Base-by-base conservation (phyloP, 2,113 vertebrate species). In the Dermatemys mawii region DNA sequence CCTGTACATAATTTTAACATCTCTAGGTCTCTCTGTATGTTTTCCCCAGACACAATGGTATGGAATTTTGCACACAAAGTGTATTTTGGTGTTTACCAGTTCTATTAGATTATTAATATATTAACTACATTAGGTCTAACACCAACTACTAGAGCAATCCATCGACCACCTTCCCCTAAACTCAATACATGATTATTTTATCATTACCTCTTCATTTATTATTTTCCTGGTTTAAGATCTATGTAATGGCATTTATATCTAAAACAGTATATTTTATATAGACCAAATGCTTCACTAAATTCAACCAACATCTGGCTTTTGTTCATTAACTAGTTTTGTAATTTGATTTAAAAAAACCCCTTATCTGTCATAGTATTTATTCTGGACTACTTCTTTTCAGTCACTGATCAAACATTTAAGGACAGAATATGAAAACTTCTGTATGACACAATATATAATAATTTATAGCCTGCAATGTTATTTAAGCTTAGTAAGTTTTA, bases 131-230 rank as follows among this genome's bases (percentile, higher is more conserved):
- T 4, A 48, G 26, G 67, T 26, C 3, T 86, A 86, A 94, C 76
- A 32, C 3, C 11, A 78, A 35, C 73, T 90, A 27, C 78, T 80
- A 51, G 4, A 84, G 48, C 48, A 88, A 27, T 50, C 91, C 17
- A 78, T 13, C 80, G 73, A 78, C 17, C 38, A 4, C 12, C 60
- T 86, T 88, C 70, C n/a, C 14, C 79, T 26, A 35, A 92, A 90
- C 76, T 32, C 10, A 81, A 90, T 38, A 35, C 3, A 29, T 1
- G 76, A 53, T 22, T 3, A 26, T 49, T 91, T 55, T 24, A 11
- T 27, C 91, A 93, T 24, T 85, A 41, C 11, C 41, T 51, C 5
- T 57, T 63, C 76, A 70, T 78, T 38, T 94, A 85, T 14, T 73
- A 9, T 78, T 92, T 90, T 78, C 86, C 76, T 27, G 7, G 7